Evolutionary conservation across 2,113 vertebrate species (phyloP).

Genomic region (Siniperca knerii): DNA sequence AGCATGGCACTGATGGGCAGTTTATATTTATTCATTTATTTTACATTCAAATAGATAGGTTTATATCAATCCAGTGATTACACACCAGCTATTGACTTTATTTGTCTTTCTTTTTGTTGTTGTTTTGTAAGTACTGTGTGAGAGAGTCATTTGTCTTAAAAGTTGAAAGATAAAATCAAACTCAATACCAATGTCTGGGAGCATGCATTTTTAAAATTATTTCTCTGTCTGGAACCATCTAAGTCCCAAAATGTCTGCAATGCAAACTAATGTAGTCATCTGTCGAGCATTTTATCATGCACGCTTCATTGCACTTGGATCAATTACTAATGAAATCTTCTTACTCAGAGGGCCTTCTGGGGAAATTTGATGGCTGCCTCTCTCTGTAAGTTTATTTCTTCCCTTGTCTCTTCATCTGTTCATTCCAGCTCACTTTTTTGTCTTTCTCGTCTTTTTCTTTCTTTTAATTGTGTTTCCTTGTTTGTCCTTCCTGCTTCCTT

Average conservation of each 20-base stretch:
- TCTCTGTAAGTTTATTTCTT: constrained; percentile 8
- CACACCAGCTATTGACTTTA: background rate
- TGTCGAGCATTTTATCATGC: constrained; percentile 59
- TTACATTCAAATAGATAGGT: constrained; percentile 21
- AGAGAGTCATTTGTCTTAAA: constrained; percentile 37
- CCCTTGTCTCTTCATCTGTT: background rate
- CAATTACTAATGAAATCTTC: constrained; percentile 67
- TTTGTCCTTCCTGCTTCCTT: background rate
- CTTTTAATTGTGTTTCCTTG: background rate
- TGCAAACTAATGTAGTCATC: constrained; percentile 53
- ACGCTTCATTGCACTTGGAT: constrained; percentile 45
- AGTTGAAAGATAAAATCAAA: constrained; percentile 42
- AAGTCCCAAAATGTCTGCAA: constrained; percentile 51
- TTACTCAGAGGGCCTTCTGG: constrained; percentile 41
- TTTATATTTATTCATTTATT: constrained; percentile 16
- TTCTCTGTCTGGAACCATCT: constrained; percentile 35
- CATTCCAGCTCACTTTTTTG: background rate
- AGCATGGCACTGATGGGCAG: constrained; percentile 3
- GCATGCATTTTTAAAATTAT: constrained; percentile 28
- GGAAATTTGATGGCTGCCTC: constrained; percentile 6
- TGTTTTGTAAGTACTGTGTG: background rate
- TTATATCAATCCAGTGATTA: constrained; percentile 10
- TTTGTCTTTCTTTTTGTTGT: background rate
- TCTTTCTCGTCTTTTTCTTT: background rate
- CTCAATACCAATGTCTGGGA: constrained; percentile 31